Evolutionary conservation across 2,888 invertebrate genomes (phyloP).

Genomic region (Caenorhabditis afra): DNA sequence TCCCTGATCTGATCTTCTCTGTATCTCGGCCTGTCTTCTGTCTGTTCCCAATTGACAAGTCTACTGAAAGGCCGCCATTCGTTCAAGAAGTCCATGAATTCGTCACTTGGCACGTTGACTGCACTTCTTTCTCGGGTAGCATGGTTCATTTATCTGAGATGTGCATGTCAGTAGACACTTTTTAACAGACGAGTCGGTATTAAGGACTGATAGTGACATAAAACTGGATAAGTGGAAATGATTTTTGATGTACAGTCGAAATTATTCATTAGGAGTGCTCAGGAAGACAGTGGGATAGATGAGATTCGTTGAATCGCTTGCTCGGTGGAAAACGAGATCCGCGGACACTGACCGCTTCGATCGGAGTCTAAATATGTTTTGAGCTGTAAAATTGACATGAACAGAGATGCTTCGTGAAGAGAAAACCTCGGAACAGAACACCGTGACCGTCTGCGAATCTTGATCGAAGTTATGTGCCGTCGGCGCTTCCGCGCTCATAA

Average conservation of each 20-base stretch:
- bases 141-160: no score
- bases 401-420: neutral
- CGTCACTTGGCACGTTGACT: no score
- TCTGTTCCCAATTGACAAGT: no score
- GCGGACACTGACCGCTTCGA: conserved; percentile 23
- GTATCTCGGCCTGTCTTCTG: no score
- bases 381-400: conserved; percentile 35
- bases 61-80: no score
- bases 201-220: no score
- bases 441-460: conserved; percentile 12
- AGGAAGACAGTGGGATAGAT: conserved; percentile 1
- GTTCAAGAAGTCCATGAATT: no score
- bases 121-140: no score
- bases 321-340: conserved; percentile 15
- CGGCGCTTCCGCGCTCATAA: conserved; percentile 19
- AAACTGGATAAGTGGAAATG: no score
- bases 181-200: no score
- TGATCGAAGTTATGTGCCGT: conserved; percentile 33
- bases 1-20: neutral
- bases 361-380: conserved; percentile 25
- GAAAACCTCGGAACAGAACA: conserved; percentile 26
- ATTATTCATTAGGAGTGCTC: neutral
- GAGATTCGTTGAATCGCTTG: conserved; percentile 14
- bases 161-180: no score
- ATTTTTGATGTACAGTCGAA: neutral